These are phyloP conservation scores for Indicator indicator DNA, from an alignment of 2,113 vertebrate genomes.

Conservation along the genomic window DNA sequence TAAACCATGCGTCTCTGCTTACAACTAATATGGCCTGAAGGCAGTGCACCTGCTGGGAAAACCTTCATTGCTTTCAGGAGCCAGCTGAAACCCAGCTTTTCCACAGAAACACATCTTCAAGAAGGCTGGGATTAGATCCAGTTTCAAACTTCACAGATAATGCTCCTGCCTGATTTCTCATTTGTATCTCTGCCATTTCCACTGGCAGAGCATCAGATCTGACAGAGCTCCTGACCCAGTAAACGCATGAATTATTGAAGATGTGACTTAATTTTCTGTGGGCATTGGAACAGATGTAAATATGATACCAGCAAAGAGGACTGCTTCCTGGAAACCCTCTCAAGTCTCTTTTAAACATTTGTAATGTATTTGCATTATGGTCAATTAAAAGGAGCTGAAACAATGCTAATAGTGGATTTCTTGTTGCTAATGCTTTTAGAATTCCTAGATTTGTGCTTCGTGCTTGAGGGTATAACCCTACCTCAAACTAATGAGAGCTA, in stretches of 20 bases:
- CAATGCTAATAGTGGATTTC: constrained; percentile 56
- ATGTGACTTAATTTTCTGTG: constrained; percentile 12
- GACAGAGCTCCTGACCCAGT: constrained; percentile 40
- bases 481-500: constrained; percentile 46
- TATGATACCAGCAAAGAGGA: neutral
- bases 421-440: constrained; percentile 52
- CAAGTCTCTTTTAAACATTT: constrained; percentile 22
- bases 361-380: constrained; percentile 34
- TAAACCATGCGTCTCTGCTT: neutral
- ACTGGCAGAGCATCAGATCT: constrained; percentile 35
- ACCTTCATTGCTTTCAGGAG: neutral
- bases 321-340: constrained; percentile 24
- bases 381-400: constrained; percentile 49
- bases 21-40: neutral
- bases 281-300: constrained; percentile 6
- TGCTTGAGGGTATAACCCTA: constrained; percentile 46
- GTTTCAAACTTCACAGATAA: constrained; percentile 23
- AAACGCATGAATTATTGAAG: constrained; percentile 60
- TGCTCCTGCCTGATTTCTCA: constrained; percentile 21
- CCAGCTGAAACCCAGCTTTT: neutral
- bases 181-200: constrained; percentile 50
- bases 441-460: constrained; percentile 32
- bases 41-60: neutral
- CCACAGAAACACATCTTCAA: neutral
- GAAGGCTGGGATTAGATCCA: constrained; percentile 29